Base-by-base conservation (phyloP, 2,797 vertebrate genomes). In the Phaenicophaeus curvirostris region DNA sequence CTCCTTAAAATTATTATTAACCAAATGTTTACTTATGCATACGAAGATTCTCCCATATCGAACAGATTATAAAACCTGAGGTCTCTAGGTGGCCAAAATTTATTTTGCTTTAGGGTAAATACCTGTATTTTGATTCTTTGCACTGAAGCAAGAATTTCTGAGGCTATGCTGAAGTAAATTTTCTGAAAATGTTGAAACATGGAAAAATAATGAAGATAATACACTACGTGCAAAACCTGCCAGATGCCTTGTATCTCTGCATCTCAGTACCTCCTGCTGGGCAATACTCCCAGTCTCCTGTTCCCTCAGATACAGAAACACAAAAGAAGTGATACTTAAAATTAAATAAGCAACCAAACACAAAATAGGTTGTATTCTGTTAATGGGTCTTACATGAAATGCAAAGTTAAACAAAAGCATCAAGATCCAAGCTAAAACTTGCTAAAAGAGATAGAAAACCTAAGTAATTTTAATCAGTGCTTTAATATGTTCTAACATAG, bases 321-420 rank as follows among this genome's bases (percentile, higher is more conserved):
- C 18, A 9, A 89, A 94, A 91, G 12, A 33, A 63, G 44, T 16
- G 1, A 35, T 27, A 58, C 3, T 33, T 37, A 54, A n/a, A 44
- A n/a, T n/a, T n/a, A n/a, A n/a, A n/a, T 33, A 13, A 15, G 2
- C 39, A 67, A 11, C 6, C 0, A 71, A 23, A 5, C 8, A 5
- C 25, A 28, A n/a, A 63, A 21, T 8, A 44, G 63, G n/a, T 82
- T 23, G 14, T 35, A 50, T 78, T 42, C 18, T 31, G 5, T n/a
- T 69, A 58, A 6, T 55, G 77, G 82, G 13, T 69, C 35, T 93
- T 30, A 30, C 42, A 66, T 63, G 39, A 69, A 84, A 28, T 6
- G 5, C 14, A 13, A 35, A 46, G 5, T 21, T 86, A 87, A 62
- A 25, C 17, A 33, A 88, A 95, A 92, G 11, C 42, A 46, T 39